Base-by-base conservation (phyloP, 2,888 invertebrate species). In the Eupithecia insigniata region DNA sequence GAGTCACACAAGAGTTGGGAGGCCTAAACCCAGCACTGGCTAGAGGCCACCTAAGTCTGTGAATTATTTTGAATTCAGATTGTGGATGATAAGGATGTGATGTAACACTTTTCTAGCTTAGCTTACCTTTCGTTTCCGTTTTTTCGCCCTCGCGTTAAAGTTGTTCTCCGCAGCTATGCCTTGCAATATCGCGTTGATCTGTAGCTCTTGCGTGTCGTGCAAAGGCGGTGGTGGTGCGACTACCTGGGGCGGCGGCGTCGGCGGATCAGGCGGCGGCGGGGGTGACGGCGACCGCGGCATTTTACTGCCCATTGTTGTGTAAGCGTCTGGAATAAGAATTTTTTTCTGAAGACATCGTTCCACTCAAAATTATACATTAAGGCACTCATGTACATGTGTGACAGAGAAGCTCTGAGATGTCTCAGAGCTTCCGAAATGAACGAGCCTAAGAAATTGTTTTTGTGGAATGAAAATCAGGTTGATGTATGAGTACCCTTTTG, bases 151-250 rank as follows among this genome's bases (percentile, higher is more conserved):
- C 1, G 85, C 85, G 28, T 89, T 84, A 10, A 87, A 86, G 80
- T 89, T 89, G 83, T 92, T 92, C 83, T 92, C 93, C 0, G 92
- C 92, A 2, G 92, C 91, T 76, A 93, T 88, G 77, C 92, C 93
- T 80, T 94, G 94, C 70, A 94, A 81, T 74, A 93, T 94, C 71
- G 93, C 93, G 85, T 93, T 93, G 84, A 94, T 94, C 84, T 93
- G 93, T 79, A 93, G 79, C 82, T 93, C 93, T 77, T 93, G 93
- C 46, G 92, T 78, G 84, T 94, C 93, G 78, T 87, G 90, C 58
- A 77, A 75, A 30, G 86, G 81, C 70, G 79, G 80, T 30, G 80
- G 67, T n/a, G 75, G 78, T n/a, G 74, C 75, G 58, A 73, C 66
- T 70, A 66, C n/a, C 62, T 43, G 74, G 10, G 76, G 75, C 66